Percentiles rank a stretch among this genome's conserved stretches.
These are phyloP conservation scores for Episyrphus balteatus DNA, from an alignment of 1,140 invertebrate species.

Conservation along the genomic window DNA sequence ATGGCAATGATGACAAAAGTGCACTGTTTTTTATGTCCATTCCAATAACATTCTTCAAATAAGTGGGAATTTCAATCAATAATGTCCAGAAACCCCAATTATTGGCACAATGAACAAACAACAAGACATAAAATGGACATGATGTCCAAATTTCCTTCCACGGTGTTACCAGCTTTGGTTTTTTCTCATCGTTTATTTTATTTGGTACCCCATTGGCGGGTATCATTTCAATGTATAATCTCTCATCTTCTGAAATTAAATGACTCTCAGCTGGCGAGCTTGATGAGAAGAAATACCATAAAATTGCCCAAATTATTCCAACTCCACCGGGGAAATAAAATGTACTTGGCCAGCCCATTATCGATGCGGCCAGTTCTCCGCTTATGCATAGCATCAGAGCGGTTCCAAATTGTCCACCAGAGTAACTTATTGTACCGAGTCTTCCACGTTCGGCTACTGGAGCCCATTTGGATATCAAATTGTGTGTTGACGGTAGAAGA, in stretches of 20 bases:
- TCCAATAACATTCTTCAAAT: conserved; percentile 69
- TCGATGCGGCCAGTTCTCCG: conserved; percentile 51
- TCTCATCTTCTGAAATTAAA: conserved; percentile 48
- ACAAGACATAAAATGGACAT: conserved; percentile 69
- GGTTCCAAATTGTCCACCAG: conserved; percentile 60
- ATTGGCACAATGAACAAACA: conserved; percentile 75
- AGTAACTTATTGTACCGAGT: conserved; percentile 47
- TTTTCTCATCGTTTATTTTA: conserved; percentile 17
- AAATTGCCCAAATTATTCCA: conserved; percentile 47
- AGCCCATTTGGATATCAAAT: conserved; percentile 68
- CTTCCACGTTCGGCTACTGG: conserved; percentile 47
- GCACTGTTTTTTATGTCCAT: conserved; percentile 68
- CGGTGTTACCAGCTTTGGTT: conserved; percentile 39
- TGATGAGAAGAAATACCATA: conserved; percentile 52
- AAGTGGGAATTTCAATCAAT: conserved; percentile 82
- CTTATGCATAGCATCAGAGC: conserved; percentile 52
- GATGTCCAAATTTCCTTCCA: conserved; percentile 69
- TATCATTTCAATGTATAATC: conserved; percentile 47
- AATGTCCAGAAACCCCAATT: conserved; percentile 94
- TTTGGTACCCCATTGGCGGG: conserved; percentile 14
- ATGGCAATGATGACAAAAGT: conserved; percentile 65
- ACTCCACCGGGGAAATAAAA: conserved; percentile 65
- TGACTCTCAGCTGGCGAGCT: conserved; percentile 49
- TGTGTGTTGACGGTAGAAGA: conserved; percentile 70
- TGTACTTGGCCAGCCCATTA: conserved; percentile 61